These are phyloP conservation scores for Aix galericulata DNA, from an alignment of 2,113 vertebrate genomes.

Conservation along the genomic window DNA sequence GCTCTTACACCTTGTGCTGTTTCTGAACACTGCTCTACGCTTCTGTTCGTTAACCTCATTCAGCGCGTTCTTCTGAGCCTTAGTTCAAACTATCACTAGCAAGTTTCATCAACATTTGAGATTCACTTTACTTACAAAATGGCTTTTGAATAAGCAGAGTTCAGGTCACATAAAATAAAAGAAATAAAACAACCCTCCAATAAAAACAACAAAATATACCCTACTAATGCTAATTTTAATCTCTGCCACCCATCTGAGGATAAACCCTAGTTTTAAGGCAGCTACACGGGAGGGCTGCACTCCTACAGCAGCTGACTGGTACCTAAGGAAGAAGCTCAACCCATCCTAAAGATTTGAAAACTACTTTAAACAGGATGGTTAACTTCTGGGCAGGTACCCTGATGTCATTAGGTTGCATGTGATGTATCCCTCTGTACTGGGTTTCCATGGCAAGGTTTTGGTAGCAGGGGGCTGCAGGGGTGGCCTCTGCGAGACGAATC, in stretches of 20 bases:
- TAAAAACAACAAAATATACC: accelerated
- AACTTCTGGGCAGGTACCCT: background rate
- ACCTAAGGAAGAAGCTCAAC: background rate
- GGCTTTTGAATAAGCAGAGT: background rate
- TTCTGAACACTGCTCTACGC: background rate
- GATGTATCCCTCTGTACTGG: background rate
- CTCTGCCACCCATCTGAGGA: no score
- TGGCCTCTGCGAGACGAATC: no score
- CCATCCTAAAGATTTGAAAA: background rate
- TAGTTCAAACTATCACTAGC: background rate
- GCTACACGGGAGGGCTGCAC: background rate
- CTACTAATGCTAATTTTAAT: background rate
- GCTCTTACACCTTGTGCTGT: background rate
- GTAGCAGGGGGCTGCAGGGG: no score
- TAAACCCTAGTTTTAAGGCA: background rate
- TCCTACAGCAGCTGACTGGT: background rate
- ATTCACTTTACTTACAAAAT: background rate
- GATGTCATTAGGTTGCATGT: accelerated
- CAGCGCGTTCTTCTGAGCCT: background rate
- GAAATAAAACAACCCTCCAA: background rate
- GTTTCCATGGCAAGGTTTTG: no score
- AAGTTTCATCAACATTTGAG: background rate
- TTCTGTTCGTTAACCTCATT: background rate
- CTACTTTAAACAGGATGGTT: background rate
- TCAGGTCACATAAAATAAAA: background rate